Evolutionary conservation across 2,888 invertebrate species (phyloP), one percentile per base, ranked within the genome.

Genomic region (Rhyacophila evoluta): DNA sequence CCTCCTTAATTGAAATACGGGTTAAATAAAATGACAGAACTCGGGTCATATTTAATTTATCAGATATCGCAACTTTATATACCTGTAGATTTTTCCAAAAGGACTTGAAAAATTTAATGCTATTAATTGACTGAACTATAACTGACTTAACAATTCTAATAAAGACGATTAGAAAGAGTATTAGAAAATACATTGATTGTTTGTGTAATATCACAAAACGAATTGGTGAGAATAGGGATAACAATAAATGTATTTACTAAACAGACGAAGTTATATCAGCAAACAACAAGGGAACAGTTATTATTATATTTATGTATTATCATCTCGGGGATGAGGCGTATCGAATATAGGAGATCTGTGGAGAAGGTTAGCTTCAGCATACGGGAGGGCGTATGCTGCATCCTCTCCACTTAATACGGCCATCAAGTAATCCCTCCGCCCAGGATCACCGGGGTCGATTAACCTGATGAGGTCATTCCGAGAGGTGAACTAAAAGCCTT

Each of bases 401-500:
- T 55, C 55, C 39, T 55, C 25, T 19, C 55, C 55, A 25, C 55
- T 55, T 55, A 55, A 25, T 55, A 55, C 25, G 19, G 19, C 15
- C 10, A 55, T 25, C 55, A 55, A 19, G 19, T 55, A 55, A 55
- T 55, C 55, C 55, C 19, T 55, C 55, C 15, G 15, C 55, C 15
- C 55, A 39, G 39, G 39, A 15, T 39, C n/a, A 8, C 25, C 55
- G 6, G 55, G 55, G 55, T 19, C 19, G 55, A 55, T 25, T 55
- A 55, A 6, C 55, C 55, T 55, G 55, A 55, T 55, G 55, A 55
- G 55, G 55, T 55, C 12, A 55, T 55, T 55, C 19, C 55, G 19
- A 55, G 55, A 55, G 55, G 39, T 25, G 19, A 55, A 55, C 55
- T 55, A 55, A 55, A 55, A 55, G 55, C 55, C 55, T 55, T 25